These are phyloP conservation scores for Amphipoea lucens DNA, from an alignment of 2,888 invertebrate species.

Conservation along the genomic window DNA sequence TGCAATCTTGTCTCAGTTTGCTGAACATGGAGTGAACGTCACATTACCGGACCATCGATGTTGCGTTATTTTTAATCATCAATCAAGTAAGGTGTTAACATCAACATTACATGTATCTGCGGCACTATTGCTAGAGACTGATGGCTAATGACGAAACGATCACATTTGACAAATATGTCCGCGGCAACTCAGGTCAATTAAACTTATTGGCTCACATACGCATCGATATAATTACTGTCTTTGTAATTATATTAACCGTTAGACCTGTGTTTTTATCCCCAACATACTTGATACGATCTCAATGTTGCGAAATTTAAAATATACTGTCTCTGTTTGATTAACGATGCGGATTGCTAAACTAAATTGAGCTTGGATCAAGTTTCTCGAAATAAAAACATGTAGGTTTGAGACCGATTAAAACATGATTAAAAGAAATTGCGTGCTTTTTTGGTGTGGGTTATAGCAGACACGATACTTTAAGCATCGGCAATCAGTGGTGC, in stretches of 20 bases:
- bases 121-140: conserved; percentile 62
- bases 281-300: conserved; percentile 41
- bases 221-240: conserved; percentile 59
- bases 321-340: conserved; percentile 48
- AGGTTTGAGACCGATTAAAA: conserved; percentile 3
- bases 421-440: not conserved
- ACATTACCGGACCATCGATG: conserved; percentile 69
- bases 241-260: conserved; percentile 65
- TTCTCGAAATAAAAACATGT: conserved; percentile 9
- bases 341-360: conserved; percentile 53
- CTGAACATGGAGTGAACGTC: conserved; percentile 60
- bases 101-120: conserved; percentile 59
- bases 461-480: not conserved
- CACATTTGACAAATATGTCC: conserved; percentile 71
- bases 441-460: not conserved
- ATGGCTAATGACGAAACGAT: conserved; percentile 71
- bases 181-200: conserved; percentile 63
- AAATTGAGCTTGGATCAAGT: conserved; percentile 42
- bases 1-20: conserved; percentile 66
- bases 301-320: conserved; percentile 40
- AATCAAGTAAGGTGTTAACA: conserved; percentile 75
- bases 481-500: not conserved
- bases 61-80: conserved; percentile 81
- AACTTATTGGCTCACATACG: conserved; percentile 49
- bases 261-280: conserved; percentile 24